Evolutionary conservation across 2,888 invertebrate species (phyloP).

Genomic region (Antheraea assamensis): DNA sequence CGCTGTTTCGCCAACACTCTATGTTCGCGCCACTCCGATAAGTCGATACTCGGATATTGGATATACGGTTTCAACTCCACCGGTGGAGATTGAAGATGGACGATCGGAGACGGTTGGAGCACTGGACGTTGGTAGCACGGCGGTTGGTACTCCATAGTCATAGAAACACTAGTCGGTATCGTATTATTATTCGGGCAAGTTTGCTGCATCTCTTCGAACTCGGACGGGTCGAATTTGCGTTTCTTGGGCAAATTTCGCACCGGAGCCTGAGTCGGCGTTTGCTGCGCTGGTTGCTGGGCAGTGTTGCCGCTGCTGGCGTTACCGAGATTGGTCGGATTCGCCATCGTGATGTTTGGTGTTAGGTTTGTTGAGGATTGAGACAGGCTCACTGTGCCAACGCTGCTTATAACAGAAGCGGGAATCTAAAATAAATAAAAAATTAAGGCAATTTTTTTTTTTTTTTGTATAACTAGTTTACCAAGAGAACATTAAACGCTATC

Average conservation of each 20-base stretch:
- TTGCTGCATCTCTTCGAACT: conserved; percentile 86
- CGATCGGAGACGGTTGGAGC: conserved; percentile 66
- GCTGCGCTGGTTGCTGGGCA: conserved; percentile 56
- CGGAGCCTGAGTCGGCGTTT: conserved; percentile 78
- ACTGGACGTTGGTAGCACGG: conserved; percentile 55
- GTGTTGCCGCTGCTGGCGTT: conserved; percentile 61
- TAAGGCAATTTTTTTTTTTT: too few species aligned
- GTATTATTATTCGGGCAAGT: conserved; percentile 72
- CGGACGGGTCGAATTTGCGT: conserved; percentile 91
- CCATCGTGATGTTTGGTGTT: conserved; percentile 71
- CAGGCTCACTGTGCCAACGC: conserved; percentile 80
- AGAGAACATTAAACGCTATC: background rate
- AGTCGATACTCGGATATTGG: conserved; percentile 87
- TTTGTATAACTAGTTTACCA: background rate
- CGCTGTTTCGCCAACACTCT: conserved; percentile 94
- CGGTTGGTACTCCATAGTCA: conserved; percentile 58
- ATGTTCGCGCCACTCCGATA: conserved; percentile 97
- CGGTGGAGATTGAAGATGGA: conserved; percentile 79
- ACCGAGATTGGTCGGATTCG: conserved; percentile 73
- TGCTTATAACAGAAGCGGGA: conserved; percentile 83
- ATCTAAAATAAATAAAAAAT: conserved; percentile 61
- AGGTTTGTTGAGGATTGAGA: conserved; percentile 70
- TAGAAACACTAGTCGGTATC: conserved; percentile 44
- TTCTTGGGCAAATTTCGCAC: conserved; percentile 95
- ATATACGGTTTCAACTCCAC: conserved; percentile 76